A percentile compares a stretch with the other conserved stretches of the same genome.
Evolutionary conservation across 1,140 invertebrate genomes (phyloP).

Genomic region (Ooceraea biroi): DNA sequence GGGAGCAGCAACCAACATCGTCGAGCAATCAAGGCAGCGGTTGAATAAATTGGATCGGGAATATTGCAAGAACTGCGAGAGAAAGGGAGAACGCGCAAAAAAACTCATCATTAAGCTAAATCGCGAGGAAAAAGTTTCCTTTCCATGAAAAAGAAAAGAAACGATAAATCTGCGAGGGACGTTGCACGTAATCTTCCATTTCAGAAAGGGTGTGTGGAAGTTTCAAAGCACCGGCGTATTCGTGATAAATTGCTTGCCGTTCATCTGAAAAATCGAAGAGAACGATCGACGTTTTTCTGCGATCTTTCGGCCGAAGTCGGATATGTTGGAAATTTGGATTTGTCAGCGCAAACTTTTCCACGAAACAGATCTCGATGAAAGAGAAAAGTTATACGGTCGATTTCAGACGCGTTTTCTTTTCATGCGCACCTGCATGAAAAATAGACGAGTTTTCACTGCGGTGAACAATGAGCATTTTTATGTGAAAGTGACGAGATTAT

Average conservation of each 20-base stretch:
- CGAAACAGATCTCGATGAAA: background rate
- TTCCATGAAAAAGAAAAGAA: background rate
- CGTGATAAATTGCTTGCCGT: constrained; percentile 22
- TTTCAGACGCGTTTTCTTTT: constrained; percentile 34
- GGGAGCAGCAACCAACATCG: constrained; percentile 54
- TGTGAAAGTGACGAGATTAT: constrained; percentile 49
- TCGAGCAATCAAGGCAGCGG: constrained; percentile 60
- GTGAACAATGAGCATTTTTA: constrained; percentile 63
- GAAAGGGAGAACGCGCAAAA: constrained; percentile 6
- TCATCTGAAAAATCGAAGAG: constrained; percentile 12
- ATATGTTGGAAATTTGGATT: constrained; percentile 11
- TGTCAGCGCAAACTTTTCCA: background rate
- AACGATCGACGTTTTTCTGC: constrained; percentile 1
- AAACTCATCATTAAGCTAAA: constrained; percentile 49
- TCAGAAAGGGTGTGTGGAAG: background rate
- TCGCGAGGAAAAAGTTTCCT: constrained; percentile 44
- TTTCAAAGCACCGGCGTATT: background rate
- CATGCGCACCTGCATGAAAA: constrained; percentile 23
- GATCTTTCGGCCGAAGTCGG: background rate
- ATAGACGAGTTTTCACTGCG: constrained; percentile 14
- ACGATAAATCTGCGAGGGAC: constrained; percentile 37
- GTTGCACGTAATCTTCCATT: constrained; percentile 26
- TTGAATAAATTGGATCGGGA: constrained; percentile 58
- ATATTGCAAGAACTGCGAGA: constrained; percentile 47
- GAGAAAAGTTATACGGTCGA: constrained; percentile 23